These are phyloP conservation scores for Sarcoramphus papa DNA, from an alignment of 2,797 vertebrate genomes.

Conservation along the genomic window DNA sequence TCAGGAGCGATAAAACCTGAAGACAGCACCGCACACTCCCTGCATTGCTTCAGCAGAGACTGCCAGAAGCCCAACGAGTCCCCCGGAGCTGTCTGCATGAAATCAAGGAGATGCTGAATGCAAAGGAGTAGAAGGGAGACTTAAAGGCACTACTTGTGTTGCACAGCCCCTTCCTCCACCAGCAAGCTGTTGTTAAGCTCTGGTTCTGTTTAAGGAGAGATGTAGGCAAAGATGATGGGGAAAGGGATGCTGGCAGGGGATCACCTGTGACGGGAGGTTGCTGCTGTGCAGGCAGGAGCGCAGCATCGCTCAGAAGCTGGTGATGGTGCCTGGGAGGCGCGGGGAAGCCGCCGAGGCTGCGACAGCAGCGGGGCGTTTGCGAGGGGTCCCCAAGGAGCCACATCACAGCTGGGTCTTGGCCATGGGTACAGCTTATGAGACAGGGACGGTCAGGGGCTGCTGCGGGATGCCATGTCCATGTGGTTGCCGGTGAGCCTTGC, in stretches of 20 bases:
- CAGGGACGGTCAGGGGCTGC: not conserved
- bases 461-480: accelerated
- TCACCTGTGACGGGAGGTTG: accelerated
- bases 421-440: not conserved
- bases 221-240: not conserved
- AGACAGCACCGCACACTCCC: accelerated
- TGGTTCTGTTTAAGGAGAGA: not conserved
- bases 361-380: not conserved
- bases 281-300: not conserved
- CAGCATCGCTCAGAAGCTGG: accelerated
- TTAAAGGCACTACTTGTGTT: not conserved
- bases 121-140: not conserved
- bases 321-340: not conserved
- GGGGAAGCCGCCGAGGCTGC: not conserved
- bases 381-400: not conserved
- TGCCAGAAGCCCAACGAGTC: accelerated
- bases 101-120: not conserved
- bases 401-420: accelerated
- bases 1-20: not conserved
- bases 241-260: not conserved
- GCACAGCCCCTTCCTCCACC: not conserved
- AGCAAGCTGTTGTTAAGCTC: not conserved
- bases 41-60: not conserved
- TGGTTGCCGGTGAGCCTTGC: not conserved
- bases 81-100: not conserved